Base-by-base conservation (phyloP, 2,113 vertebrate species). In the Zingel zingel region DNA sequence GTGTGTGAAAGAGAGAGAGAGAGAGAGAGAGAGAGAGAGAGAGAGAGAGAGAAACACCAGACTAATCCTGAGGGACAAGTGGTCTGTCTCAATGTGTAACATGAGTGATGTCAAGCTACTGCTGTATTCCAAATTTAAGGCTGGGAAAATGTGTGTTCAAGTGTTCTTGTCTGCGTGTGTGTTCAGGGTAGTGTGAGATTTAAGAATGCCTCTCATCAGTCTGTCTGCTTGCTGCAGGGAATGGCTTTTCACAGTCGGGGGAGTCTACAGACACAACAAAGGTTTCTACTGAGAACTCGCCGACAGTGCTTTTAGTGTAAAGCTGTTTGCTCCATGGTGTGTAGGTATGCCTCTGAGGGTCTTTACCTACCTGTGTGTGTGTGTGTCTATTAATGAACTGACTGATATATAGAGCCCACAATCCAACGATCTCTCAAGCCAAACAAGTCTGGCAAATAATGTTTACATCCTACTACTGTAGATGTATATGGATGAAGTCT, bases 101-200 rank as follows among this genome's bases (percentile, higher is more conserved):
- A 88, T 71, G 86, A 92, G 82, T 84, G 91, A 90, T 86, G 89
- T 93, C 84, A 87, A 87, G 58, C 63, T 50, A 12, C 47, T 18
- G 47, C 74, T 82, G 14, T 23, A 73, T 62, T 82, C 80, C 51
- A 82, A 69, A 48, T 80, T 13, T 18, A 74, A 19, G 71, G 68
- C 81, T 87, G 81, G 87, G 84, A 85, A 88, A 84, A 78, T 69
- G 82, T 81, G 84, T 47, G 71, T 62, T 61, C n/a, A 19, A 30
- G 59, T 77, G 73, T 87, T 80, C 25, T 23, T 51, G 57, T 25
- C 53, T 74, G 50, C 58, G 39, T 79, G 80, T 81, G 58, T 65
- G 39, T 78, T 77, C 54, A 11, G 56, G 74, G 70, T 36, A 50
- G 62, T 77, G 73, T 82, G 84, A 63, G 80, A 69, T 81, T 85